Conservation (phyloP, 2,113 vertebrate genomes). For the Erythrolamprus reginae region DNA sequence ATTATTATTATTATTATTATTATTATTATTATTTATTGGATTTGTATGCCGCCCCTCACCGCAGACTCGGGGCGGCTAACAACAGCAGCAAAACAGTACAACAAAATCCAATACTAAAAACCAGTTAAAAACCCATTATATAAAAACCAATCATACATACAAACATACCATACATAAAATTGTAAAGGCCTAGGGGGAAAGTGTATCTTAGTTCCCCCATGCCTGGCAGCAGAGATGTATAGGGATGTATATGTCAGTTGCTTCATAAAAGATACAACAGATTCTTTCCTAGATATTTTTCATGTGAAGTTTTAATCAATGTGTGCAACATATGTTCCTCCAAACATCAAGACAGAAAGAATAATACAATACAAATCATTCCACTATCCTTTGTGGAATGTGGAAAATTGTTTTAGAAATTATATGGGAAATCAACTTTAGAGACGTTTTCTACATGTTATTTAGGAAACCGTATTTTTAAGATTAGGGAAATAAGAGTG, state of each 20-base stretch:
- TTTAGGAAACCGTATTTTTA: neutral
- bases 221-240: no score
- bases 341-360: neutral
- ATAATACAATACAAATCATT: neutral
- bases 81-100: no score
- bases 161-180: no score
- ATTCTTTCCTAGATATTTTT: constrained; percentile 1
- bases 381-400: neutral
- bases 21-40: no score
- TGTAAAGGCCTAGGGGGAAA: no score
- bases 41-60: no score
- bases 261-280: neutral
- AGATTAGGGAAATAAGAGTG: neutral
- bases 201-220: no score
- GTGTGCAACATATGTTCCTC: neutral
- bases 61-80: no score
- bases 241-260: neutral
- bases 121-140: no score
- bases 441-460: neutral
- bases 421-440: neutral
- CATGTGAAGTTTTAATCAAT: neutral
- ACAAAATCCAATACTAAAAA: no score
- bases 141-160: no score
- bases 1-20: no score
- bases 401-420: neutral